Conservation (phyloP, 2,113 vertebrate genomes). For the Ranitomeya variabilis region DNA sequence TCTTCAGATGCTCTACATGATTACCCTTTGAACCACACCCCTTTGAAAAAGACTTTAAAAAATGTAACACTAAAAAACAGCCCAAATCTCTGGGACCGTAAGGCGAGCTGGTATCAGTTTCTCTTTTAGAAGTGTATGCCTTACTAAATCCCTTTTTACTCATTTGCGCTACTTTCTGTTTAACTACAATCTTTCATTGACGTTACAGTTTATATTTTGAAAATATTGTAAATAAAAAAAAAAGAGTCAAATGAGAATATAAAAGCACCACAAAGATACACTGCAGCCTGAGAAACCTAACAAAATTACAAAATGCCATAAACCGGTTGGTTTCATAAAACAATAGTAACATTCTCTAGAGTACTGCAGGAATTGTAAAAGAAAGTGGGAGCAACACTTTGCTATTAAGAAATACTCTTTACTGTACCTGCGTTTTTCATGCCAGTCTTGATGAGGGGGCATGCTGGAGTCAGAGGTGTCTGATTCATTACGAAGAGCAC, state of each 20-base stretch:
- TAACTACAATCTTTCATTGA: not conserved
- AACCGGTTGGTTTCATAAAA: not conserved
- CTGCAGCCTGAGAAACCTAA: not conserved
- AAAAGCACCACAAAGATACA: not conserved
- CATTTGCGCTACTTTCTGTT: not conserved
- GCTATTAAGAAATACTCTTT: not conserved
- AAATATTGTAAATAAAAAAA: not conserved
- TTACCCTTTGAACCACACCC: too few species aligned
- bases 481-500: too few species aligned
- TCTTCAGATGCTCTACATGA: too few species aligned
- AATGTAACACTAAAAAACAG: too few species aligned
- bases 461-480: too few species aligned
- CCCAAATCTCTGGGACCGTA: too few species aligned
- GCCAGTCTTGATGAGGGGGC: too few species aligned
- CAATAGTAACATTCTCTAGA: not conserved
- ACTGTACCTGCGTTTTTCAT: too few species aligned
- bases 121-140: too few species aligned
- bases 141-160: not conserved
- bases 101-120: too few species aligned
- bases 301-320: not conserved
- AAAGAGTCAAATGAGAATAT: not conserved
- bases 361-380: not conserved
- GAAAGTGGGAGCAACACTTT: not conserved
- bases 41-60: too few species aligned
- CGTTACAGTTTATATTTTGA: not conserved